Percentiles rank a stretch among this genome's conserved stretches.
These are phyloP conservation scores for Siniperca chuatsi DNA, from an alignment of 2,113 vertebrate species.

Conservation along the genomic window DNA sequence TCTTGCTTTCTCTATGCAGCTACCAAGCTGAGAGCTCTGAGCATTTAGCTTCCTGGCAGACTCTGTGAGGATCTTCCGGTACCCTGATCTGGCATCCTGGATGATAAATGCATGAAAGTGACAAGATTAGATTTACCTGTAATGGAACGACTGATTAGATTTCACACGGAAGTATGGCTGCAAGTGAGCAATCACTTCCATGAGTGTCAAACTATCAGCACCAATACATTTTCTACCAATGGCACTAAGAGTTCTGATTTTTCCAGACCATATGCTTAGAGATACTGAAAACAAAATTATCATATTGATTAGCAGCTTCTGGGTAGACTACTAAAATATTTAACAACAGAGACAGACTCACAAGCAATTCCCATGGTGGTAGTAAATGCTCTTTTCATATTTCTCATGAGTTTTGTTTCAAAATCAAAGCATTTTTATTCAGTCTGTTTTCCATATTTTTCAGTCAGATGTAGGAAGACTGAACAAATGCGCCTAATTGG, in stretches of 20 bases:
- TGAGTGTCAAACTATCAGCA: background rate
- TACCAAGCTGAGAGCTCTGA: constrained; percentile 92
- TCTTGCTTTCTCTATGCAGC: constrained; percentile 93
- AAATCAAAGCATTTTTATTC: constrained; percentile 36
- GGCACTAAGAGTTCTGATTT: background rate
- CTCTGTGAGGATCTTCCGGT: constrained; percentile 93
- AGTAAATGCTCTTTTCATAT: constrained; percentile 11
- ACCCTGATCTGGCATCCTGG: constrained; percentile 92
- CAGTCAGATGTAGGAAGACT: background rate
- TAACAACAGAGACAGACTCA: constrained; percentile 29
- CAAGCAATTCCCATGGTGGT: background rate
- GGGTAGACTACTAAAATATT: constrained; percentile 47
- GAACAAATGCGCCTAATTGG: background rate
- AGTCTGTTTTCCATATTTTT: constrained; percentile 10
- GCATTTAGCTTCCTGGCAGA: constrained; percentile 93
- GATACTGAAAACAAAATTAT: constrained; percentile 34
- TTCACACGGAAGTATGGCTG: constrained; percentile 6
- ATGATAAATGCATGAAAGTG: constrained; percentile 42
- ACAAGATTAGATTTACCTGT: constrained; percentile 61
- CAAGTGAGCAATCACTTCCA: constrained; percentile 16
- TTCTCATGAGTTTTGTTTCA: constrained; percentile 26
- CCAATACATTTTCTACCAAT: background rate
- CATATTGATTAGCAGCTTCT: constrained; percentile 38
- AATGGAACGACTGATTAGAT: constrained; percentile 30
- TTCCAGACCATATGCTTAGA: constrained; percentile 4